These are phyloP conservation scores for Epinephelus fuscoguttatus DNA, from an alignment of 2,113 vertebrate genomes.

Conservation along the genomic window DNA sequence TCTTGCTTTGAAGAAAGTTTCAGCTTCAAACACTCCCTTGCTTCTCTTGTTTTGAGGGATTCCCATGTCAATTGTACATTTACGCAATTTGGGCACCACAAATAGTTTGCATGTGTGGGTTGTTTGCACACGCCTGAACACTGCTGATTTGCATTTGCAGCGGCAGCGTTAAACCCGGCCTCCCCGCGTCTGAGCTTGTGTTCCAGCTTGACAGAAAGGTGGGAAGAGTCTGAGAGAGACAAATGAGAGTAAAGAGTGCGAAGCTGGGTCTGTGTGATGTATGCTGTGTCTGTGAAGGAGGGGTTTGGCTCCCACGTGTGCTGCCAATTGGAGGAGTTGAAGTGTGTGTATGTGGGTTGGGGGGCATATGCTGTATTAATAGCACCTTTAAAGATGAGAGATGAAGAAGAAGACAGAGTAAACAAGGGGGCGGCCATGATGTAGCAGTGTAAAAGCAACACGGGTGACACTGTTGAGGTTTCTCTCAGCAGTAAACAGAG, in stretches of 20 bases:
- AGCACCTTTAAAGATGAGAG: slow-evolving; percentile 60
- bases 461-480: slow-evolving; percentile 43
- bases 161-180: background rate
- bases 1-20: too few species aligned
- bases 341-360: slow-evolving; percentile 20
- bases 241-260: slow-evolving; percentile 16
- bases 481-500: slow-evolving; percentile 34
- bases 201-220: slow-evolving; percentile 17
- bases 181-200: slow-evolving; percentile 34
- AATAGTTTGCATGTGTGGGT: slow-evolving; percentile 48
- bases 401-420: slow-evolving; percentile 17
- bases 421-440: slow-evolving; percentile 46
- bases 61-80: background rate
- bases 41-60: background rate
- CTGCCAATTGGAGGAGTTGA: slow-evolving; percentile 34
- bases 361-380: slow-evolving; percentile 64
- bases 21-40: background rate
- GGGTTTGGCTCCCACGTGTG: slow-evolving; percentile 34
- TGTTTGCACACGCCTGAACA: background rate
- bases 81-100: background rate
- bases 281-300: background rate
- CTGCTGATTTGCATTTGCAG: slow-evolving; percentile 48
- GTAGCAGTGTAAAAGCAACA: slow-evolving; percentile 50
- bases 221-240: slow-evolving; percentile 13
- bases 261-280: slow-evolving; percentile 13